Evolutionary conservation across 2,113 vertebrate genomes (phyloP).

Genomic region (Sardina pilchardus): DNA sequence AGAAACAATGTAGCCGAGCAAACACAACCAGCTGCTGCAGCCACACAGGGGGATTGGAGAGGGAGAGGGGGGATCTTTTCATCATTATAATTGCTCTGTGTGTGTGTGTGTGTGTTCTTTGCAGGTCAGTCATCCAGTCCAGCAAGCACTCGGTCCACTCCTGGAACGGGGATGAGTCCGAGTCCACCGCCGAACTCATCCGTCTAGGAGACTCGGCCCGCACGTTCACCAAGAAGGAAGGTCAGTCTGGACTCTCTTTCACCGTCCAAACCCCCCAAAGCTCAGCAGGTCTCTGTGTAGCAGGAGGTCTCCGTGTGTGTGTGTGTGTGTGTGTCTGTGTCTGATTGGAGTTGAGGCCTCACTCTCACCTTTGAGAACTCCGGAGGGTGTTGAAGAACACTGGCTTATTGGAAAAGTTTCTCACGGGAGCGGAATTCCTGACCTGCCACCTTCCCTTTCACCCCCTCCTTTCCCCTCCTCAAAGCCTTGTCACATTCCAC

Average conservation of each 20-base stretch:
- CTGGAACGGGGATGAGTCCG: slow-evolving; percentile 74
- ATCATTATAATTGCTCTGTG: not conserved
- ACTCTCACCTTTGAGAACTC: not conserved
- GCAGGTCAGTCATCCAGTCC: slow-evolving; percentile 61
- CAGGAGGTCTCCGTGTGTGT: not conserved
- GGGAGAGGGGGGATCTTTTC: not conserved
- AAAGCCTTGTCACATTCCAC: not conserved
- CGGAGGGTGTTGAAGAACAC: not conserved
- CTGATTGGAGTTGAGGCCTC: not conserved
- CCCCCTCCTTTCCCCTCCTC: too few relatives aligned
- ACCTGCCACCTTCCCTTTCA: not conserved
- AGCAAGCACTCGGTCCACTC: slow-evolving; percentile 68
- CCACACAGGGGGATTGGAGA: not conserved
- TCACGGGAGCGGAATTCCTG: not conserved
- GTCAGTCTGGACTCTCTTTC: slow-evolving; percentile 50
- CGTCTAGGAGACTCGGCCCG: slow-evolving; percentile 83
- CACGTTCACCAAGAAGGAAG: slow-evolving; percentile 78
- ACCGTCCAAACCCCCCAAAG: too few relatives aligned
- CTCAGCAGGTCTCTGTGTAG: not conserved
- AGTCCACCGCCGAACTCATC: slow-evolving; percentile 81
- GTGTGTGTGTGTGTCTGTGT: not conserved
- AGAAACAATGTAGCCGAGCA: not conserved
- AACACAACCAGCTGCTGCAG: not conserved
- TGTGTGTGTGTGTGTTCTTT: not conserved
- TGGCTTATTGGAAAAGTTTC: not conserved